Evolutionary conservation across 1,140 invertebrate genomes (phyloP), one percentile per base, ranked within the genome.

Genomic region (Hormaphis cornu): DNA sequence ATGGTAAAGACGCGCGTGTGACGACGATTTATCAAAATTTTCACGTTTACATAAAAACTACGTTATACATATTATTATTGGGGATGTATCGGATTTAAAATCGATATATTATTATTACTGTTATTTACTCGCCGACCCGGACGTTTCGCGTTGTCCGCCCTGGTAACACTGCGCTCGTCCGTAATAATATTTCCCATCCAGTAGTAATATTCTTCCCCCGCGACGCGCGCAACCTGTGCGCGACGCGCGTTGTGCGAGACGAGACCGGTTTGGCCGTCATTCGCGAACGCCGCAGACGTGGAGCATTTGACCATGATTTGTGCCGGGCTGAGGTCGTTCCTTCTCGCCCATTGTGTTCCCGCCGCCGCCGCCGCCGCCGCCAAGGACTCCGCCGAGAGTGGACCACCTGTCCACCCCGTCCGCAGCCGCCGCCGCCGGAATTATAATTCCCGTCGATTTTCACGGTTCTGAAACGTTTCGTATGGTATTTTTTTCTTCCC

Each of bases 401-500:
- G 22, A 66, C 61, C 59, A 66, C 61, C 61, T 66, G 61, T 66
- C 61, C 44, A 26, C 33, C 44, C n/a, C n/a, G n/a, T n/a, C n/a
- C n/a, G n/a, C n/a, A n/a, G n/a, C n/a, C n/a, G n/a, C n/a, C n/a
- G n/a, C n/a, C n/a, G n/a, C n/a, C n/a, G n/a, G n/a, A n/a, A n/a
- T n/a, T n/a, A n/a, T n/a, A n/a, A n/a, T 26, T 16, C 50, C 14
- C 14, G 26, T 28, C 26, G 6, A 16, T 28, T 28, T 50, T 50
- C 14, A 12, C 3, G 42, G 10, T 46, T 46, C 9, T 20, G 1
- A 18, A 10, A 18, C 22, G 46, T n/a, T n/a, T n/a, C n/a, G n/a
- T n/a, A n/a, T n/a, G n/a, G n/a, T n/a, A n/a, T n/a, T n/a, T n/a
- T n/a, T n/a, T n/a, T n/a, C n/a, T n/a, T n/a, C n/a, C n/a, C n/a